Evolutionary conservation across 2,797 vertebrate species (phyloP).

Genomic region (Anableps anableps): DNA sequence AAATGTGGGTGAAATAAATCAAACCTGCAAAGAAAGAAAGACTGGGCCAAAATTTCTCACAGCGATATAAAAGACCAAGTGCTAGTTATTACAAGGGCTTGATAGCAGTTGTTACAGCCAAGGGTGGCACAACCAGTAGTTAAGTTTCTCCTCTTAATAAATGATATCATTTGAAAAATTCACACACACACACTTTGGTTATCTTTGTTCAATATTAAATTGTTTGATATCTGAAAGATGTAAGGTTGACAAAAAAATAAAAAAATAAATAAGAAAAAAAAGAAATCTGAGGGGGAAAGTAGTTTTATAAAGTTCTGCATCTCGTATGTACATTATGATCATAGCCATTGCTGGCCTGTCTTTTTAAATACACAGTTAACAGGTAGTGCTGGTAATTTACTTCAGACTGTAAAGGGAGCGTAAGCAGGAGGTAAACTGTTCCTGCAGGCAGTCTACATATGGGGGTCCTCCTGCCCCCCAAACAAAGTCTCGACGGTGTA

Average conservation of each 20-base stretch:
- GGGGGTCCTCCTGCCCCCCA: neutral
- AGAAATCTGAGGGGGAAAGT: too few species aligned
- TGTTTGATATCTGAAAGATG: neutral
- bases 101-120: too few species aligned
- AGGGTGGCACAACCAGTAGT: too few species aligned
- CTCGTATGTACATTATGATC: neutral
- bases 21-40: neutral
- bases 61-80: neutral
- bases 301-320: neutral
- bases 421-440: slow-evolving; percentile 25
- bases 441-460: slow-evolving; percentile 12
- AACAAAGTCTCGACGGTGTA: slow-evolving; percentile 47
- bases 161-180: neutral
- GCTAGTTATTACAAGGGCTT: neutral
- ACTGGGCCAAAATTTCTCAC: too few species aligned
- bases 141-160: too few species aligned
- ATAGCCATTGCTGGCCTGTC: neutral
- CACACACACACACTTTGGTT: too few species aligned
- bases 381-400: slow-evolving; percentile 30
- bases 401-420: slow-evolving; percentile 24
- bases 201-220: neutral
- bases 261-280: neutral
- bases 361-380: neutral
- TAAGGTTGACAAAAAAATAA: neutral
- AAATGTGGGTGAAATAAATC: neutral